Base-by-base conservation (phyloP, 2,113 vertebrate genomes). In the Brevimyrus niger region DNA sequence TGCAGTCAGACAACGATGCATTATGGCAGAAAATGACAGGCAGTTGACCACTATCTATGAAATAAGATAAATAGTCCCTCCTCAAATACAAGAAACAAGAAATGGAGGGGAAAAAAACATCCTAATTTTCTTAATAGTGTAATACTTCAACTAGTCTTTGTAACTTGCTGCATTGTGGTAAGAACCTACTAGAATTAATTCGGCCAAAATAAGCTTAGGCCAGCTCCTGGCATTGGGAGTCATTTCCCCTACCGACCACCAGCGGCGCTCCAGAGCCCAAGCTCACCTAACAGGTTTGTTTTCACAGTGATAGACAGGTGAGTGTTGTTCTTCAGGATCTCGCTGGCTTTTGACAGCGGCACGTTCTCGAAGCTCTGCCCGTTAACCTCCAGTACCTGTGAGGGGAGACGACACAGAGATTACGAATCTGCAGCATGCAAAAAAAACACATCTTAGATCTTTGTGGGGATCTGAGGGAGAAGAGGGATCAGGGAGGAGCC, bases 291-390 rank as follows among this genome's bases (percentile, higher is more conserved):
- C 91, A 99, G 96, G 92, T 99, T 99, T 65, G 98, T 99, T 97
- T 99, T 99, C 97, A 99, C 98, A 98, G 98, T 99, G 96, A 99
- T 98, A 89, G 98, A 99, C 92, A 99, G 94, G 94, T 99, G 98
- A 44, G 98, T 99, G 95, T 99, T 99, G 96, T 99, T 99, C 94
- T 97, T 97, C 92, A 99, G 96, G 93, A 99, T 99, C 96, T 99
- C 98, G 89, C 98, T 98, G 94, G 98, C 98, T 97, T 99, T 99
- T 90, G 95, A 96, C 91, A 99, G 96, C 93, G 98, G 98, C 93
- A 99, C 97, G 86, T 99, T 99, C 96, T 99, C 98, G 92, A 99
- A 99, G 91, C 99, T 99, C 94, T 99, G 98, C 88, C 98, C 98
- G 87, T 99, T 99, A 86, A 99, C 98, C 95, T 99, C 98, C 94